These are phyloP conservation scores for Thinocorus orbignyianus DNA, from an alignment of 2,113 vertebrate species.

Conservation along the genomic window DNA sequence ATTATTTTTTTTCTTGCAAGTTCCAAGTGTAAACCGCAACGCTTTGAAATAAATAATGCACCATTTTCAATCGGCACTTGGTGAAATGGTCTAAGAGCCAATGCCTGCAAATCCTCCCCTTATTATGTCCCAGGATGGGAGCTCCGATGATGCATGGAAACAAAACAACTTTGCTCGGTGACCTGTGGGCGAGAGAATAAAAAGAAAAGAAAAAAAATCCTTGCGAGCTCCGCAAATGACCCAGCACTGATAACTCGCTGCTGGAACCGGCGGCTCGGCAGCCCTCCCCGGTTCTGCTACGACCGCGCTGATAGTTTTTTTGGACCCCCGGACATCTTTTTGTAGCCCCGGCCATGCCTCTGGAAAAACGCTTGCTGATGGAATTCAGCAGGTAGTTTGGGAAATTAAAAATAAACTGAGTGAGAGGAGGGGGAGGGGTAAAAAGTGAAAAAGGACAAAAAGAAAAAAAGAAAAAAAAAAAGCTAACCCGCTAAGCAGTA, in stretches of 20 bases:
- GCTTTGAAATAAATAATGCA: not conserved
- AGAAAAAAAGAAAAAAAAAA: no score
- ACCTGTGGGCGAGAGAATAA: not conserved
- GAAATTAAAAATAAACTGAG: not conserved
- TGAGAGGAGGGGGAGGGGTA: not conserved
- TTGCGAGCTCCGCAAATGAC: slow-evolving; percentile 40
- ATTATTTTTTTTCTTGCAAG: not conserved
- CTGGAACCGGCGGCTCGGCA: slow-evolving; percentile 1
- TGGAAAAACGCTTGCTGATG: not conserved
- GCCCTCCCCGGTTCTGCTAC: not conserved
- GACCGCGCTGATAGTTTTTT: not conserved
- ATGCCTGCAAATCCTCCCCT: not conserved
- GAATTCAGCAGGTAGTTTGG: slow-evolving; percentile 19
- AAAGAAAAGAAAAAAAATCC: no score
- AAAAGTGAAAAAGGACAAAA: not conserved
- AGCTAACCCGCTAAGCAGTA: not conserved
- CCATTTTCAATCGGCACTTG: not conserved
- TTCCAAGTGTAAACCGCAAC: not conserved
- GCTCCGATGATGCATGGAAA: slow-evolving; percentile 1
- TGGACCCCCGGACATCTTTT: not conserved
- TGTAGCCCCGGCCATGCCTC: not conserved
- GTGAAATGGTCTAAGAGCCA: not conserved
- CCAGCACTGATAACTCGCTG: slow-evolving; percentile 16
- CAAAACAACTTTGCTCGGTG: slow-evolving; percentile 58
- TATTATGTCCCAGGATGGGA: not conserved